A percentile compares a stretch with the other conserved stretches of the same genome.
Evolutionary conservation across 2,113 vertebrate species (phyloP).

Genomic region (Ceuthmochares aereus): DNA sequence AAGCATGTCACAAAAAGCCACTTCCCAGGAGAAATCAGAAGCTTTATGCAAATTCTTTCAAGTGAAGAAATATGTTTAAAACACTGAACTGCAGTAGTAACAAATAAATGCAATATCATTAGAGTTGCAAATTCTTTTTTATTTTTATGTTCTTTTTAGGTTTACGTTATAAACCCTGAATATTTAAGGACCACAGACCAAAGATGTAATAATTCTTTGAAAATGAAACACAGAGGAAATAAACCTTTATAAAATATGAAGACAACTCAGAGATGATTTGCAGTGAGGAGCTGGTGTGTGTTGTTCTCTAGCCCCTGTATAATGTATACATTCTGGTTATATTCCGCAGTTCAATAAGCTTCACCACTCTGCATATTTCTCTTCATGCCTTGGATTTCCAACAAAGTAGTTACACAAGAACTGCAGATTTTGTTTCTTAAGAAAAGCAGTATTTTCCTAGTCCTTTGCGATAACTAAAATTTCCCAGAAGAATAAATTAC

Average conservation of each 20-base stretch:
- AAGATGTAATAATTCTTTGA: conserved; percentile 1
- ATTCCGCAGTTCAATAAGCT: neutral
- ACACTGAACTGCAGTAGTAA: neutral
- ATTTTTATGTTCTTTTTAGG: neutral
- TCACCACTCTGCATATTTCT: neutral
- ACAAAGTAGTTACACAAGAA: neutral
- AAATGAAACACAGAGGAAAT: neutral
- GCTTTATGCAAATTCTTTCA: neutral
- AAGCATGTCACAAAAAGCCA: neutral
- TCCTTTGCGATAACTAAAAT: neutral
- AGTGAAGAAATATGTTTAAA: neutral
- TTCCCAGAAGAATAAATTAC: neutral
- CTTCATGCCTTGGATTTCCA: neutral
- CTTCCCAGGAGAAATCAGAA: neutral
- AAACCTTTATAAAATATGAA: neutral
- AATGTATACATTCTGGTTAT: neutral
- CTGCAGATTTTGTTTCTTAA: neutral
- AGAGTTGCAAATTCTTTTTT: neutral
- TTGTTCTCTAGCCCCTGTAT: neutral
- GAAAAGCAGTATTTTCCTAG: neutral
- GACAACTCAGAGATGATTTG: neutral
- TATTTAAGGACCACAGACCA: neutral
- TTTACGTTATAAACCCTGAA: neutral
- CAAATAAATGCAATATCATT: neutral
- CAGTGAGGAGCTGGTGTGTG: neutral